Base-by-base conservation (phyloP, 2,888 invertebrate genomes). In the Neoscelio sp. region DNA sequence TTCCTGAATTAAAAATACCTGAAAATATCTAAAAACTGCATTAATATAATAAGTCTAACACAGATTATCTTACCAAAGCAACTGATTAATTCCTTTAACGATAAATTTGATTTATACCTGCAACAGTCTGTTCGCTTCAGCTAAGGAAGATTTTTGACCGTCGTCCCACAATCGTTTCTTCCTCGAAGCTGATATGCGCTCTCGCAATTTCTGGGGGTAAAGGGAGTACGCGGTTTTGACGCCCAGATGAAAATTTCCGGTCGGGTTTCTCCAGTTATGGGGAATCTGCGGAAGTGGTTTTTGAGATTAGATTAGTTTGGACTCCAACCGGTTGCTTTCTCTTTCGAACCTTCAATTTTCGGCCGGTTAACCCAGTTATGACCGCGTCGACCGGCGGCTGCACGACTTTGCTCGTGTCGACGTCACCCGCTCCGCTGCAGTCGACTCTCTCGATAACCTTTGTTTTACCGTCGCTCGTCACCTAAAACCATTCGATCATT, bases 371-470 rank as follows among this genome's bases (percentile, higher is more conserved):
- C 58, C 98, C 98, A 86, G 94, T 94, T 81, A 98, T 94, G 84
- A 91, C 91, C 28, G 96, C 97, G 87, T 97, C 95, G 7, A 82
- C 82, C 28, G 91, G 90, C 0, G 92, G 92, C 74, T 93, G 93
- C 4, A 95, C 94, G 80, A 95, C 92, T 74, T 94, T 95, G 56
- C 95, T 95, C 4, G 97, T 98, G 90, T 97, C 97, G 65, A 99
- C 98, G 93, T 99, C 99, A 2, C 99, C 99, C 87, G 97, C 96
- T 13, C 99, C 99, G 84, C 97, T 97, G 87, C 98, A 98, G 92
- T 99, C 99, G 88, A 95, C 96, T 76, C 99, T 93, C 90, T 98
- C 98, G 86, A 99, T 94, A 52, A 99, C 95, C 92, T 99, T 99
- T 12, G 95, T 94, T 86, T 96, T 95, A 40, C 98, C 98, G 89